Base-by-base conservation (phyloP, 35 echinoderm and acorn worm genomes). In the Diadema setosum region DNA sequence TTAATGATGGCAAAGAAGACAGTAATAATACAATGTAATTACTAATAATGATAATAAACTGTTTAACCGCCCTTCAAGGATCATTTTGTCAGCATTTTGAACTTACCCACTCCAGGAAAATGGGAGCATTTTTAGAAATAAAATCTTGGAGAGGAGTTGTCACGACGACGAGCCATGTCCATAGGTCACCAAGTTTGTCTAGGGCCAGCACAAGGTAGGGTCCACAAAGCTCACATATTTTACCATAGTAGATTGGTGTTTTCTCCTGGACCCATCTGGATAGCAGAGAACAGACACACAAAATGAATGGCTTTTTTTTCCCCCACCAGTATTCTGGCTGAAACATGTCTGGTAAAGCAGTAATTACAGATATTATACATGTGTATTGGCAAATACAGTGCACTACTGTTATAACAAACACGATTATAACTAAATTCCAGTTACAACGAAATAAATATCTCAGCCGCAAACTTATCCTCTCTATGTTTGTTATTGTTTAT, bases 191-290 rank as follows among this genome's bases (percentile, higher is more conserved):
- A 0, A 97, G 57, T 83, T 90, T 97, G 35, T 97, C 85, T 39
- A 70, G 43, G 2, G 88, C 44, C 5, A 97, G 90, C 5, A 24
- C 65, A 6, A 97, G 86, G 91, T 97, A 97, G 3, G 94, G 94
- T 35, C 86, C 91, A 90, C 94, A 93, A 20, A 97, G 82, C 86
- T 97, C 94, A n/a, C 84, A 81, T 4, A 85, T 83, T 67, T 93
- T 84, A 21, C 70, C 91, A 60, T 97, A 97, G 75, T 97, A 97
- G 40, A 89, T 60, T 5, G 94, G 94, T 18, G 91, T 46, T 42
- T 97, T 97, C 5, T 46, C 81, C 41, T 87, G 45, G 15, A 89
- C 20, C 94, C 94, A 97, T 23, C 94, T 97, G 83, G 44, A 39
- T 5, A 73, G 20, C 14, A 31, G 36, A 65, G 23, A 5, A 67